Conservation (phyloP, 2,888 invertebrate species). For the Eremobia ochroleuca region DNA sequence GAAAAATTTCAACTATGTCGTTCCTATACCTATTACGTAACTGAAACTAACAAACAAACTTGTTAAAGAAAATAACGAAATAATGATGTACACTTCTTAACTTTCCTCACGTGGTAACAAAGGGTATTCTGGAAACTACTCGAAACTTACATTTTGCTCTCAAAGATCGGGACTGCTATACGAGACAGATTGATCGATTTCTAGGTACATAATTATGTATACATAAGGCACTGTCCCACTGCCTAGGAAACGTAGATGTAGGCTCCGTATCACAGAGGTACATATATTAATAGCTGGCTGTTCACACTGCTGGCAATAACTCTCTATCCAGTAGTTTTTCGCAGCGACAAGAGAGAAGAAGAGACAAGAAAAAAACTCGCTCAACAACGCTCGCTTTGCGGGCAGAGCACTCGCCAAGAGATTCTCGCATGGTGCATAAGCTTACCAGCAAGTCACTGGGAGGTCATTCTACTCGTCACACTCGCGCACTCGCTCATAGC, state of each 20-base stretch:
- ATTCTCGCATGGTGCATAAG: neutral
- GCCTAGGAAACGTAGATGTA: neutral
- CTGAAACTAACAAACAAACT: neutral
- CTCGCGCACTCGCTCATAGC: neutral
- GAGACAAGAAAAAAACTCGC: neutral
- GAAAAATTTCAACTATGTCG: too few relatives aligned
- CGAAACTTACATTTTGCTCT: conserved; percentile 21
- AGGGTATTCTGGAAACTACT: conserved; percentile 12
- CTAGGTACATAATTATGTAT: neutral
- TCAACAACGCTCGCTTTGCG: neutral
- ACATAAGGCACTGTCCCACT: neutral
- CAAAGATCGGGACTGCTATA: conserved; percentile 13
- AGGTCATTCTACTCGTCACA: neutral
- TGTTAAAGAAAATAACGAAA: conserved; percentile 9
- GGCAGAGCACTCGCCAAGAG: neutral
- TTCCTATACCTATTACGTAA: neutral
- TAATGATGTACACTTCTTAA: conserved; percentile 7
- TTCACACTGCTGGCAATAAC: neutral
- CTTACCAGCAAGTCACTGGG: neutral
- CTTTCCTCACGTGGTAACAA: conserved; percentile 30
- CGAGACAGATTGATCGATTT: conserved; percentile 38
- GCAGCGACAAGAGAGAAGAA: neutral
- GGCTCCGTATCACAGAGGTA: neutral
- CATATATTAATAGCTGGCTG: neutral
- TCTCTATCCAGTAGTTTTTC: neutral